A percentile compares a stretch with the other conserved stretches of the same genome.
Conservation (phyloP, 2,113 vertebrate species). For the Abramis brama region DNA sequence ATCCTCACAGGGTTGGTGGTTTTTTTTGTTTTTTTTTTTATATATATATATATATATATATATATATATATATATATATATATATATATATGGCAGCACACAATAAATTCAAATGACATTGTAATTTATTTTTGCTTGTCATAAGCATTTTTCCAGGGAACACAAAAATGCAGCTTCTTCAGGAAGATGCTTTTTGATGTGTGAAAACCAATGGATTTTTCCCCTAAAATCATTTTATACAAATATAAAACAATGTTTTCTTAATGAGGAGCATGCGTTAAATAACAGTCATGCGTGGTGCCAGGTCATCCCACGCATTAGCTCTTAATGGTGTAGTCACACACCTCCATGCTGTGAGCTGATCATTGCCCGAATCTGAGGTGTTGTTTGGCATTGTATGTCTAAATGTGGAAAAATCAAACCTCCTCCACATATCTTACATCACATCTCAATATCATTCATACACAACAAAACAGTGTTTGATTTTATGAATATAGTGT, state of each 20-base stretch:
- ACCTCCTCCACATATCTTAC: conserved; percentile 18
- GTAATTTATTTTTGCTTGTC: too few species aligned
- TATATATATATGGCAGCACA: too few species aligned
- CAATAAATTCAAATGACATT: too few species aligned
- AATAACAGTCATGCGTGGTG: background rate
- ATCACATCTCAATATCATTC: background rate
- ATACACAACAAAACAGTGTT: background rate
- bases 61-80: too few species aligned
- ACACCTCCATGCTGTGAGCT: background rate
- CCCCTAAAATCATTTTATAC: background rate
- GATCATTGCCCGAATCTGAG: conserved; percentile 2
- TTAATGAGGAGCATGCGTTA: background rate
- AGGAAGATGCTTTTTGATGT: too few species aligned
- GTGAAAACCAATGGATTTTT: background rate
- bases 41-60: too few species aligned
- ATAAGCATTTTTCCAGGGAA: too few species aligned
- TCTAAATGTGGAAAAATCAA: conserved; percentile 26
- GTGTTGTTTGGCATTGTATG: conserved; percentile 34
- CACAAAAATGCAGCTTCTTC: background rate
- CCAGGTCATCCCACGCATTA: background rate
- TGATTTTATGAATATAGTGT: background rate
- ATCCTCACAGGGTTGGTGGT: background rate
- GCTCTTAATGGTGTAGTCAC: background rate
- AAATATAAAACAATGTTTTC: background rate
- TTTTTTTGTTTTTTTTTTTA: too few species aligned